Base-by-base conservation (phyloP, 2,888 invertebrate species). In the Ophion ventricosus region DNA sequence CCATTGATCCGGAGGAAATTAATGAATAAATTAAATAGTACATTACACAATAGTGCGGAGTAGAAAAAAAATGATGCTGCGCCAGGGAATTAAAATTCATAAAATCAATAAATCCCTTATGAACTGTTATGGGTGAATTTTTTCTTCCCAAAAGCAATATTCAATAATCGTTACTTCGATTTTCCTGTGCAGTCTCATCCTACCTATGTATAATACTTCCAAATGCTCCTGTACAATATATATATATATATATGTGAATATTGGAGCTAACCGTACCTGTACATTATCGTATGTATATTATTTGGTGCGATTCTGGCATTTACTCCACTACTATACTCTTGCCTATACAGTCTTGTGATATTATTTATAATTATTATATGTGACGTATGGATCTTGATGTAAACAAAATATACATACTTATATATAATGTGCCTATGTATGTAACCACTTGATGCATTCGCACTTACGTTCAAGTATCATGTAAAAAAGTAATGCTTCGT, bases 311-410 rank as follows among this genome's bases (percentile, higher is more conserved):
- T 82, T 84, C 20, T 75, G 79, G 79, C 78, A 87, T 85, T 85
- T 86, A 85, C 78, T 77, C 70, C 63, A 86, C 84, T 82, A 80
- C 84, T 82, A 78, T 84, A 81, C 82, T 84, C 86, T 87, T 85
- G 82, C 85, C 83, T 87, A 86, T 85, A 80, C 73, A 86, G 61
- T 85, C 72, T 82, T 66, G 84, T 87, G 86, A 87, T 81, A 78
- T 77, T 73, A 79, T 84, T 64, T 69, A 81, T 81, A 81, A 54
- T 70, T 63, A 75, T 82, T 54, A 73, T 81, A 70, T 26, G 76
- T 79, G 75, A 67, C 43, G 14, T 26, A 72, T 76, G 75, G 61
- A 29, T 67, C 26, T 78, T 57, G 67, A 73, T 73, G 54, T 25
- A 29, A 59, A 10, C 25, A 57, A 80, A 72, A 74, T 25, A 74